A percentile compares a stretch with the other conserved stretches of the same genome.
Evolutionary conservation across 35 echinoderm and acorn worm genomes (phyloP).

Genomic region (Ophioderma brevispina): DNA sequence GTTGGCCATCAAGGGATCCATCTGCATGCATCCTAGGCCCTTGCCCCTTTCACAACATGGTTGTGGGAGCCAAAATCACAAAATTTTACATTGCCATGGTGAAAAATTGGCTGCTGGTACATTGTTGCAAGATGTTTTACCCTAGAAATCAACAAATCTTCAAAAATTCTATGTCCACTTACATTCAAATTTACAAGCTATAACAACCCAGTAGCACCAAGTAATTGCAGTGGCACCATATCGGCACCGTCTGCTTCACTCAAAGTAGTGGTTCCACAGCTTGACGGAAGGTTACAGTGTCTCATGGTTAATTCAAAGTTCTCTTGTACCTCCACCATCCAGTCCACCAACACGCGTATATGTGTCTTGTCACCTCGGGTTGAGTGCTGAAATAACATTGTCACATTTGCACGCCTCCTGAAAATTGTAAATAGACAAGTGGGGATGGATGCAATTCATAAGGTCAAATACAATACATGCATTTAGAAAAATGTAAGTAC

Average conservation of each 20-base stretch:
- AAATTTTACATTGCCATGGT: no score
- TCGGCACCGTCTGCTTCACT: constrained; percentile 37
- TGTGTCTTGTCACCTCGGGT: constrained; percentile 80
- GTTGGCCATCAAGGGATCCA: no score
- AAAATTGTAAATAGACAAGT: not conserved
- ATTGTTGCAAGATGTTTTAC: no score
- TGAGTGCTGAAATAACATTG: constrained; percentile 77
- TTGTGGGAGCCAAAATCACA: no score
- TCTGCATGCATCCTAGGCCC: no score
- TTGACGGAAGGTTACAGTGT: constrained; percentile 93
- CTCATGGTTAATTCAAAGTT: constrained; percentile 99
- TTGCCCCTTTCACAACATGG: no score
- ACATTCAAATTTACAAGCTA: constrained; percentile 98
- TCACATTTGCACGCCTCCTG: not conserved
- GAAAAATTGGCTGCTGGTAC: no score
- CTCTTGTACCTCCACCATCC: constrained; percentile 98
- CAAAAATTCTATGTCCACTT: constrained; percentile 33
- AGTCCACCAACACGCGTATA: constrained; percentile 93
- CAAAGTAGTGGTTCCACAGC: constrained; percentile 83
- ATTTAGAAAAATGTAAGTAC: no score
- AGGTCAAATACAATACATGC: no score
- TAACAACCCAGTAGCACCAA: constrained; percentile 89
- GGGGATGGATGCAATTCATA: no score
- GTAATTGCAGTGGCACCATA: constrained; percentile 84
- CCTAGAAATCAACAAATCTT: not conserved